phyloP scores from a whole-genome alignment of 2,113 vertebrate genomes.

The Hucho hucho region DNA sequence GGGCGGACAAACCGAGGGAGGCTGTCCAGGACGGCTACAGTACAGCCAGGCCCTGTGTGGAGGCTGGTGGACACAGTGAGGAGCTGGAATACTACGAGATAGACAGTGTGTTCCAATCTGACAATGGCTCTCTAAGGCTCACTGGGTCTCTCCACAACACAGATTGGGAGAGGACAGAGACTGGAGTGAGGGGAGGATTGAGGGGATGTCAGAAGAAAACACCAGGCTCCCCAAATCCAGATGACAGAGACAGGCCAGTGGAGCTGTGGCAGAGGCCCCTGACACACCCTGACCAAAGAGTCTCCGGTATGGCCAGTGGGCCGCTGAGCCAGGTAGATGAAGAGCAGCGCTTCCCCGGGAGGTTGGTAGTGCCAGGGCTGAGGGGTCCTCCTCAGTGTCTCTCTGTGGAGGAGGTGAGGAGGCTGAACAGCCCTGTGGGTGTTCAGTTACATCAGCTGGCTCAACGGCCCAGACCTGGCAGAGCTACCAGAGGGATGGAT shows the following conservation, averaged over 20 bases:
- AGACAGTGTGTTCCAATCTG: conserved; percentile 53
- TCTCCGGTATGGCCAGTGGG: not conserved
- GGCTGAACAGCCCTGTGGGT: conserved; percentile 49
- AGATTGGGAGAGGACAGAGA: conserved; percentile 18
- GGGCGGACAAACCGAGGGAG: conserved; percentile 24
- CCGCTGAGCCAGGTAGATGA: not conserved
- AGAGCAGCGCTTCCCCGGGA: conserved; percentile 18
- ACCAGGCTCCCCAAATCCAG: not conserved
- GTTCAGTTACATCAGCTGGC: not conserved
- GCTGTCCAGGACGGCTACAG: conserved; percentile 26
- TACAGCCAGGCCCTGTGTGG: conserved; percentile 14
- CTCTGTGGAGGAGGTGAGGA: conserved; percentile 66
- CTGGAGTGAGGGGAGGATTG: conserved; percentile 15
- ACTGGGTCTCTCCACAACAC: conserved; percentile 34
- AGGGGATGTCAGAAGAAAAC: conserved; percentile 25
- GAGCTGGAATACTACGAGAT: conserved; percentile 69
- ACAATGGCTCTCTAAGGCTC: conserved; percentile 36
- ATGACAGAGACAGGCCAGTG: not conserved
- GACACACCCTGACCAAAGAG: not conserved
- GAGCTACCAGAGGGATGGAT: not conserved
- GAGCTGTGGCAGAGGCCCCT: conserved; percentile 4
- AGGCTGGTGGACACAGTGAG: conserved; percentile 42
- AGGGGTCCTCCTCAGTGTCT: conserved; percentile 52
- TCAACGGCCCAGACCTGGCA: not conserved
- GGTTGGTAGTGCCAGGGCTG: conserved; percentile 35